Percentiles rank a stretch among this genome's conserved stretches.
phyloP scores from a whole-genome alignment of 2,797 vertebrate genomes.

The Sebastes hubbsi region DNA sequence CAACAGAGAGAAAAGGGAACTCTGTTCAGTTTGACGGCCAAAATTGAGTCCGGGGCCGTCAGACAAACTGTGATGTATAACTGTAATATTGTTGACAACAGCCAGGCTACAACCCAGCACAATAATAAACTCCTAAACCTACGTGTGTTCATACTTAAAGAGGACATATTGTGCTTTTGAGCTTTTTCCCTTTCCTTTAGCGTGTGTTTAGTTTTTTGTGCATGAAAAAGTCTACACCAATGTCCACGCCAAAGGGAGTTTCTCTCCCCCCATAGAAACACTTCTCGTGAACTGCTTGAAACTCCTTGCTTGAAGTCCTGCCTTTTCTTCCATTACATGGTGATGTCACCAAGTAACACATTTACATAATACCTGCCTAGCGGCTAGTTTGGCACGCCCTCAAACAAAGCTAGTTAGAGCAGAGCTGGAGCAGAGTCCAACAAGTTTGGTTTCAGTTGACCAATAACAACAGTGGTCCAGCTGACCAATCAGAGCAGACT shows the following conservation, averaged over 20 bases:
- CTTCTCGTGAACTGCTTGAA: neutral
- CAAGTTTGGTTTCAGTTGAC: neutral
- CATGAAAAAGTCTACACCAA: neutral
- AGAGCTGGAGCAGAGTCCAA: neutral
- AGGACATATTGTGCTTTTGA: neutral
- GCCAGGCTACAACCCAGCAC: neutral
- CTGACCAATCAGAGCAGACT: neutral
- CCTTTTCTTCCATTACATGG: neutral
- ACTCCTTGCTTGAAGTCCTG: neutral
- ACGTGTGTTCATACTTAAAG: neutral
- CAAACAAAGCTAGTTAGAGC: neutral
- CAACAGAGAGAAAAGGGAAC: constrained; percentile 6
- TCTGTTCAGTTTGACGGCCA: neutral
- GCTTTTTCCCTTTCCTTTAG: neutral
- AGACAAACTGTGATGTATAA: neutral
- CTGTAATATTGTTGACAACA: neutral
- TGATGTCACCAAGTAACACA: neutral
- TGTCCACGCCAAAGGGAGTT: neutral
- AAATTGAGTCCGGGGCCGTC: neutral
- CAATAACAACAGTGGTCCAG: neutral
- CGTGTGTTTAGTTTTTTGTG: neutral
- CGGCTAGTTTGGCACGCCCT: neutral
- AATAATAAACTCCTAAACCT: neutral
- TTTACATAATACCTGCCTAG: neutral
- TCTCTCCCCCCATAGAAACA: neutral